Evolutionary conservation across 2,888 invertebrate genomes (phyloP), one percentile per base, ranked within the genome.

Genomic region (Tiliacea citrago): DNA sequence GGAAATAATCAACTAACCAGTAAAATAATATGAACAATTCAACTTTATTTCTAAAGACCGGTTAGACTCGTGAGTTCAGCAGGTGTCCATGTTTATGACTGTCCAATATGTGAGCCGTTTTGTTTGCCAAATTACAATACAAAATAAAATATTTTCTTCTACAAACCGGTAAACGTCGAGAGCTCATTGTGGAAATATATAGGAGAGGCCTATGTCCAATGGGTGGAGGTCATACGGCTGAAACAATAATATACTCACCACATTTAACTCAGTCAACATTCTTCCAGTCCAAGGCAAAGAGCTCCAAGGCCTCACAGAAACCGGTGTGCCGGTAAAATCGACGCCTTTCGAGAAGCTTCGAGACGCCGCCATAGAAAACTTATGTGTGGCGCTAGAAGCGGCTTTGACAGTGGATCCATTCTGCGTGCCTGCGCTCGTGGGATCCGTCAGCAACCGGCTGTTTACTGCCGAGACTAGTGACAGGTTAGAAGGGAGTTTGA

Each of bases 361-460:
- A 66, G 99, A 99, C 93, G 98, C 99, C 0, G 99, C 99, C 6
- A 99, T 99, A 86, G 99, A 99, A 91, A 99, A 99, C 93, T 96
- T 99, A 12, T 99, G 99, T 94, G 98, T 98, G 90, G 99, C 99
- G 4, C 92, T 99, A 60, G 98, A 99, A 91, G 98, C 99, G 0
- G 99, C 99, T 0, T 97, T 99, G 81, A 97, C 97, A 0, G 97
- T 98, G 49, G 99, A 99, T 93, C 98, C 98, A 10, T 98, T 98
- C 92, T 99, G 99, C 93, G 99, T 99, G 0, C 98, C 99, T 29
- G 99, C 99, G 0, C 97, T 99, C 67, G 98, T 99, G 2, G 99
- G 99, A 0, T 99, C 99, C 53, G 98, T 99, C 0, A 99, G 99
- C 13, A 99, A 99, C 91, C 97, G 99, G 76, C 97, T 99, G 81